Conservation (phyloP, 2,888 invertebrate genomes). For the Ectemnius lituratus region DNA sequence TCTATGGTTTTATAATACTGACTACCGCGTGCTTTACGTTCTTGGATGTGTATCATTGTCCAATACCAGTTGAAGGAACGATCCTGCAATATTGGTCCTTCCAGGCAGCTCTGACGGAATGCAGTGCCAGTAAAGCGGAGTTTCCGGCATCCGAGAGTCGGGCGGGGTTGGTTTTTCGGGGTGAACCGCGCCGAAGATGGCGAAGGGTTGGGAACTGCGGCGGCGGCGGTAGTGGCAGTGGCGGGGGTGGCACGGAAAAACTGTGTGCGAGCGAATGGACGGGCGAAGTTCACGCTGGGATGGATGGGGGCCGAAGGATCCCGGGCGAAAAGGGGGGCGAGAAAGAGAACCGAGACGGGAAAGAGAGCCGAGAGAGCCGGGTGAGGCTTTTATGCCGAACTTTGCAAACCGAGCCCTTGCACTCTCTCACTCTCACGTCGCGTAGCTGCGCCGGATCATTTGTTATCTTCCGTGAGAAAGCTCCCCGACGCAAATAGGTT, state of each 20-base stretch:
- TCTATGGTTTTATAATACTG: slow-evolving; percentile 1
- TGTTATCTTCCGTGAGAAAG: slow-evolving; percentile 69
- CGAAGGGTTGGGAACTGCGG: slow-evolving; percentile 33
- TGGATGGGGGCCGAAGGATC: slow-evolving; percentile 45
- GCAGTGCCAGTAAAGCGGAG: too few species aligned
- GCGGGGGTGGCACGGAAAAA: slow-evolving; percentile 22
- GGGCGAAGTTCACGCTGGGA: slow-evolving; percentile 30
- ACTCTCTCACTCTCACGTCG: too few species aligned
- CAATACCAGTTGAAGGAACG: too few species aligned
- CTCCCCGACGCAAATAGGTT: slow-evolving; percentile 73
- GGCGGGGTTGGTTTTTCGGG: slow-evolving; percentile 50
- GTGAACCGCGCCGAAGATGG: slow-evolving; percentile 30
- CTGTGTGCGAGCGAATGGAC: slow-evolving; percentile 32
- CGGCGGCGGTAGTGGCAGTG: slow-evolving; percentile 23
- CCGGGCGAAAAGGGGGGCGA: slow-evolving; percentile 9
- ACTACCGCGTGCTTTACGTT: neutral
- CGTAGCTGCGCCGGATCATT: slow-evolving; percentile 53
- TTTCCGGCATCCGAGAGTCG: too few species aligned
- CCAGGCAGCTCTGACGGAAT: too few species aligned
- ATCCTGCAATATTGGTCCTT: too few species aligned
- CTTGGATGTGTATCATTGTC: too few species aligned
- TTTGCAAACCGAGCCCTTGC: slow-evolving; percentile 61
- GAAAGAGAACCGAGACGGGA: slow-evolving; percentile 15
- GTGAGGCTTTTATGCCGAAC: slow-evolving; percentile 64
- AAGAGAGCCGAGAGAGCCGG: slow-evolving; percentile 33